Evolutionary conservation across 2,797 vertebrate species (phyloP), one percentile per base, ranked within the genome.

Genomic region (Poeciliopsis infans): DNA sequence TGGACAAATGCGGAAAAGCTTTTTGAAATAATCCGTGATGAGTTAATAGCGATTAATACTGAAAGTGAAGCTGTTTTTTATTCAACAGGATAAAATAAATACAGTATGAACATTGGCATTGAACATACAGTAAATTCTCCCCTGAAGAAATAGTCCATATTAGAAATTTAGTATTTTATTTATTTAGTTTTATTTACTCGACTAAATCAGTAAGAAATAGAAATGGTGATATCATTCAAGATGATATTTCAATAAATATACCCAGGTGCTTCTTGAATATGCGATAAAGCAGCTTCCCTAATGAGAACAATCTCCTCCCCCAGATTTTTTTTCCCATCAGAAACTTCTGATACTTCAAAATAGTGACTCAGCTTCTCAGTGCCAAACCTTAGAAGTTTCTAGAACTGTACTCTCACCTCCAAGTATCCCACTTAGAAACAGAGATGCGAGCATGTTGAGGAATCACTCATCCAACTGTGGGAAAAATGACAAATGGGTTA

Each of bases 401-500:
- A 57, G 3, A 46, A 41, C 20, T 45, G 31, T 33, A 64, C 72
- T 77, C 90, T 91, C 66, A 95, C 94, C 92, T 93, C 87, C 94
- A 68, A 95, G 83, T 13, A 93, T 68, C 82, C 89, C 89, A 69
- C 7, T 91, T 28, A 92, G 51, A 85, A 93, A 87, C 81, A 94
- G 83, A 81, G 72, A 80, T 55, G 82, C 93, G 78, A 92, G 66
- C 94, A 94, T 95, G 86, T 88, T 93, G 91, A 68, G 84, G 61
- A 71, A 77, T 72, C 59, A 51, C 57, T 75, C 87, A 87, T 91
- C 72, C 85, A 91, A 74, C 89, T 94, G 68, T 45, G 43, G 39
- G 61, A 36, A 41, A 75, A 47, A 82, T 12, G 12, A 82, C 51
- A 75, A 12, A 8, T 49, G 33, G 80, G 2, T 18, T 16, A 31